Base-by-base conservation (phyloP, 1,140 invertebrate species). In the Heterodera schachtii region DNA sequence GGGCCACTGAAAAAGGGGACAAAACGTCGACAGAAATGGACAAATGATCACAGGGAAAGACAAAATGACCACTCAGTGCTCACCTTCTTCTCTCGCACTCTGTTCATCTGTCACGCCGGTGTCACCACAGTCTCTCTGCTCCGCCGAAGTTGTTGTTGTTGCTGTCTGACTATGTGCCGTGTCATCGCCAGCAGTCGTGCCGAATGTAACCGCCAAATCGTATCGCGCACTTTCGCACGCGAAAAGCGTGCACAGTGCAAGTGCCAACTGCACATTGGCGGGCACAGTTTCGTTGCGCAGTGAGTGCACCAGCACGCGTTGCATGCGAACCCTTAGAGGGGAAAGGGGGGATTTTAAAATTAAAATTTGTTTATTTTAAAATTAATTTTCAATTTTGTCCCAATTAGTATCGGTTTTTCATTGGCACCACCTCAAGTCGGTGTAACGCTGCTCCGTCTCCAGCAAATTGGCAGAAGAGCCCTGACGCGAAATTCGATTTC, bases 191-290 rank as follows among this genome's bases (percentile, higher is more conserved):
- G 94, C 64, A 52, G 84, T 84, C 60, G 69, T 73, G 16, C 47
- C 73, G 16, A 52, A 4, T 19, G 31, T 31, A 31, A 64, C 4
- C 5, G 57, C 46, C 69, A 90, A 57, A 83, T 89, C 89, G 71
- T 89, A 88, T 41, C 69, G 60, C 41, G 84, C 74, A 21, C 81
- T 83, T 73, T 87, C 87, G 64, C 73, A 81, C 46, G 84, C 85
- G 46, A 90, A 82, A 5, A 84, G 78, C 47, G 79, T 52, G 49
- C 86, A 88, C 7, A 90, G 75, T 19, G 60, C 82, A 75, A 96
- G 91, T 41, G 96, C 91, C 93, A 96, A 95, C 86, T 97, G 95
- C 6, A 95, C 94, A 90, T 97, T 97, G 79, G 93, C 92, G 3
- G 94, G 92, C 91, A 96, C 95, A 2, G 93, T 93, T 91, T 96